phyloP scores from a whole-genome alignment of 2,113 vertebrate genomes.

The Dicerorhinus sumatrensis region DNA sequence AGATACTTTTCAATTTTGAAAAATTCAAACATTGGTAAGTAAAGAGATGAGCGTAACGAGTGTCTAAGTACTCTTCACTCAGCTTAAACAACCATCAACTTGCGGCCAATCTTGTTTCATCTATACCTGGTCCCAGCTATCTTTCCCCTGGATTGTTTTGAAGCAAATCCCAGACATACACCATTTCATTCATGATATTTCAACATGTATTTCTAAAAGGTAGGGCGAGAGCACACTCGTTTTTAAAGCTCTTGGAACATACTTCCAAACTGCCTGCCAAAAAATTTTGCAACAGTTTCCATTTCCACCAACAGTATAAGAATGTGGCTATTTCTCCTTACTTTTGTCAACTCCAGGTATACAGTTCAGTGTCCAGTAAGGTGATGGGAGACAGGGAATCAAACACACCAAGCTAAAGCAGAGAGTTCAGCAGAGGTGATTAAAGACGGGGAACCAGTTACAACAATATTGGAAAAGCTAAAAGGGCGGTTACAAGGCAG shows the following conservation, averaged over 20 bases:
- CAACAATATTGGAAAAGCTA: not conserved
- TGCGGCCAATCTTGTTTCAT: accelerated
- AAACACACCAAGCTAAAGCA: not conserved
- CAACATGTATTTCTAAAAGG: not conserved
- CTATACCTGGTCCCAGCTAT: not conserved
- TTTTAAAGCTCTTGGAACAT: not conserved
- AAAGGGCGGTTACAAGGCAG: not conserved
- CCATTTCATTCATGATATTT: not conserved
- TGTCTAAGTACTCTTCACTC: not conserved
- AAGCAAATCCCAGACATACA: not conserved
- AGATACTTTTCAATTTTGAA: not conserved
- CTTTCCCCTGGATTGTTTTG: not conserved
- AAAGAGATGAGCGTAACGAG: not conserved
- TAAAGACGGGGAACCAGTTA: not conserved
- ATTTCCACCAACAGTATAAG: not conserved
- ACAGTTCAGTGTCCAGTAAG: not conserved
- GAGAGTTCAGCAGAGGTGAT: not conserved
- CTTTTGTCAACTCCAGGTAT: not conserved
- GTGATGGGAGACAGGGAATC: not conserved
- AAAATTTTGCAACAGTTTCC: not conserved
- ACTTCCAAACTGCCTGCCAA: not conserved
- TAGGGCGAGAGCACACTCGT: not conserved
- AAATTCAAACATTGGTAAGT: not conserved
- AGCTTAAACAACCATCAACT: not conserved
- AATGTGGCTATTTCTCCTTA: not conserved